A percentile compares a stretch with the other conserved stretches of the same genome.
These are phyloP conservation scores for Parelbella ahira DNA, from an alignment of 2,888 invertebrate genomes.

Conservation along the genomic window DNA sequence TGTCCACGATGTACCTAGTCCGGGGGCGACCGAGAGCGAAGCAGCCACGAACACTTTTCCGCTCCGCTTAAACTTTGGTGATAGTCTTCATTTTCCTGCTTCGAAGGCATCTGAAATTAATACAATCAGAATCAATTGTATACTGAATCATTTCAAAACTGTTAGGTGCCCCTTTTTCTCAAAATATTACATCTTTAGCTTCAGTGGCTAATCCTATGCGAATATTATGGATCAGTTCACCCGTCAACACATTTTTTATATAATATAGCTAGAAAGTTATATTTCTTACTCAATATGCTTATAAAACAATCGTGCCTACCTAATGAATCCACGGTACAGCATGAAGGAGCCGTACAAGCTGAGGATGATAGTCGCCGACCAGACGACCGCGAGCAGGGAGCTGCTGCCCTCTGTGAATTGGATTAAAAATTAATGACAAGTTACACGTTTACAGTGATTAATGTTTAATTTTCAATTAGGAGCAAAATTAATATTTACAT, in stretches of 20 bases:
- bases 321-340: slow-evolving; percentile 33
- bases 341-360: slow-evolving; percentile 55
- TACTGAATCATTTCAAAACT: too few relatives aligned
- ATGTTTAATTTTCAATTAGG: too few relatives aligned
- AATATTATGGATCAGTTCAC: too few relatives aligned
- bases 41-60: slow-evolving; percentile 19
- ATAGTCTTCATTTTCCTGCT: slow-evolving; percentile 65
- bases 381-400: slow-evolving; percentile 57
- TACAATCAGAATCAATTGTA: too few relatives aligned
- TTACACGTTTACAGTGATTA: too few relatives aligned
- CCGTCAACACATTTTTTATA: too few relatives aligned
- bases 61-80: slow-evolving; percentile 60
- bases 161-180: too few relatives aligned
- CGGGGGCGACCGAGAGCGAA: slow-evolving; percentile 28
- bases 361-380: slow-evolving; percentile 66
- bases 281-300: neutral
- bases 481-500: too few relatives aligned
- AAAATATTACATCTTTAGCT: too few relatives aligned
- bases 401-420: slow-evolving; percentile 56
- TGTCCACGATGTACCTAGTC: slow-evolving; percentile 25
- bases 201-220: too few relatives aligned
- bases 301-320: slow-evolving; percentile 20
- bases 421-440: too few relatives aligned
- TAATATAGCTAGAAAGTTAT: neutral
- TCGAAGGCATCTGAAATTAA: slow-evolving; percentile 58